Percentiles rank a stretch among this genome's conserved stretches.
Conservation (phyloP, 2,888 invertebrate genomes). For the Tyria jacobaeae region DNA sequence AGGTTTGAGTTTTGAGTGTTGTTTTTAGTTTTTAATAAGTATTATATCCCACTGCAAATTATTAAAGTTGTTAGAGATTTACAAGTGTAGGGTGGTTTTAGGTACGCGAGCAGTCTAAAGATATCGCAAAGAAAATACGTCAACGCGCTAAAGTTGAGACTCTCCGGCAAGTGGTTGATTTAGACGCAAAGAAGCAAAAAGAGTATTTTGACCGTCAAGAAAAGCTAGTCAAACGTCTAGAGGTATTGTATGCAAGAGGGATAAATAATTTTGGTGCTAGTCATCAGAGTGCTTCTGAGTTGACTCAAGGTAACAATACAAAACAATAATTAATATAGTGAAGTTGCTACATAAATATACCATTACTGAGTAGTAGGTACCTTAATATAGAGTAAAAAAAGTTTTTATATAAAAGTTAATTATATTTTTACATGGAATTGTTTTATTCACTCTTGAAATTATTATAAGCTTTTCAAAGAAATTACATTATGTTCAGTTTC, state of each 20-base stretch:
- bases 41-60: conserved; percentile 28
- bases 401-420: too few species aligned
- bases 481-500: too few species aligned
- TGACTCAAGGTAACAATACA: conserved; percentile 57
- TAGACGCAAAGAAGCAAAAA: conserved; percentile 71
- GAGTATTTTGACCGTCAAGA: conserved; percentile 75
- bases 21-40: conserved; percentile 21
- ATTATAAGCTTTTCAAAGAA: too few species aligned
- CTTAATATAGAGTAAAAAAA: not conserved
- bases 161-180: conserved; percentile 64
- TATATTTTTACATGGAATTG: too few species aligned
- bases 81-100: conserved; percentile 52
- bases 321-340: not conserved
- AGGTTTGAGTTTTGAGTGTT: conserved; percentile 66
- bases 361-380: not conserved
- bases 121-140: conserved; percentile 80
- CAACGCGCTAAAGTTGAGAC: conserved; percentile 78
- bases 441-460: too few species aligned
- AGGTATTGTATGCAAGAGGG: conserved; percentile 69
- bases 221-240: conserved; percentile 72
- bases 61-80: conserved; percentile 35
- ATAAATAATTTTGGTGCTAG: conserved; percentile 72
- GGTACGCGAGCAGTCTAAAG: conserved; percentile 85
- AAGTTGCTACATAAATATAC: not conserved
- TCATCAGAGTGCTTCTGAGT: conserved; percentile 68